These are phyloP conservation scores for Monochamus alternatus DNA, from an alignment of 2,888 invertebrate genomes.

Conservation along the genomic window DNA sequence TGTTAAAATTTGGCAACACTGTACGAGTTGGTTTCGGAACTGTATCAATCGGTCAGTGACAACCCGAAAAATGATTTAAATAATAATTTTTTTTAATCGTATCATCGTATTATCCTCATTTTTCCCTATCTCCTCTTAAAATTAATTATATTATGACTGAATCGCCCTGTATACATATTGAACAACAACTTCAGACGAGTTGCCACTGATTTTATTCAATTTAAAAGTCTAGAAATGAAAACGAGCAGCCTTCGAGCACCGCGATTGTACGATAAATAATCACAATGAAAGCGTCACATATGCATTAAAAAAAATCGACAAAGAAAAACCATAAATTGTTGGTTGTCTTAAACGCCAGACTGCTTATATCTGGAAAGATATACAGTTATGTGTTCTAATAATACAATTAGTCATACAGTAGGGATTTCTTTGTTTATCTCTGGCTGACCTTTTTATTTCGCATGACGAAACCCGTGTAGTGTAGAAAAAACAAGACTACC, in stretches of 20 bases:
- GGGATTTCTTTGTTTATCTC: neutral
- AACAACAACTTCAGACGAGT: neutral
- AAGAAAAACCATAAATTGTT: conserved; percentile 31
- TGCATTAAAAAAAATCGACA: conserved; percentile 17
- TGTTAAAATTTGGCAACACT: too few species aligned
- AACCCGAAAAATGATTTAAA: too few species aligned
- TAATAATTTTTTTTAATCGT: too few species aligned
- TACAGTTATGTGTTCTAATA: conserved; percentile 14
- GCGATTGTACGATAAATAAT: conserved; percentile 18
- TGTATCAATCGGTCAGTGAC: too few species aligned
- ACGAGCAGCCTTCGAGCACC: conserved; percentile 22
- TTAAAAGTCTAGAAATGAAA: conserved; percentile 15
- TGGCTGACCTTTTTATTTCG: conserved; percentile 16
- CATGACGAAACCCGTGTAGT: conserved; percentile 2
- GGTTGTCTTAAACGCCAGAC: conserved; percentile 16
- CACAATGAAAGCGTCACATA: conserved; percentile 24
- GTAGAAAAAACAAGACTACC: neutral
- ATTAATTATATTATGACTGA: too few species aligned
- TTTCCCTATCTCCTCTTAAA: too few species aligned
- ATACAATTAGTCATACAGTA: conserved; percentile 15
- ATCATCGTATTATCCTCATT: too few species aligned
- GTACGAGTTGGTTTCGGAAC: too few species aligned
- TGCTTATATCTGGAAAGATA: conserved; percentile 1
- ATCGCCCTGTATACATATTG: neutral
- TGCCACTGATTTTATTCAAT: neutral